phyloP scores from a whole-genome alignment of 1,140 invertebrate species.

The Drosophila novamexicana region DNA sequence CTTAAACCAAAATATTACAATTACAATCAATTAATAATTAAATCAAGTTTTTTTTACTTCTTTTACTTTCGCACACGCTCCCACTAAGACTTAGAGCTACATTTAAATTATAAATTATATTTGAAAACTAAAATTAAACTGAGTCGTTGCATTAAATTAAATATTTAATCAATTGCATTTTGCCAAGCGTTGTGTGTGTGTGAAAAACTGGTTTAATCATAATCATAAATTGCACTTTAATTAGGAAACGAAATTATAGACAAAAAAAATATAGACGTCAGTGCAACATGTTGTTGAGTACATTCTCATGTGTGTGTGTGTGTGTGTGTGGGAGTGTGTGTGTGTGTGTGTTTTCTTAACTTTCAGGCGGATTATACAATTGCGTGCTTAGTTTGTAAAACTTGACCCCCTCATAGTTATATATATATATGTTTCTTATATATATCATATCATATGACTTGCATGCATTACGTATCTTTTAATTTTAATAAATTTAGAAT shows the following conservation, averaged over 20 bases:
- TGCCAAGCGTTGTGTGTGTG: slow-evolving; percentile 12
- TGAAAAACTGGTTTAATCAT: slow-evolving; percentile 18
- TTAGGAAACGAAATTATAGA: slow-evolving; percentile 29
- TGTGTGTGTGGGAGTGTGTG: slow-evolving; percentile 28
- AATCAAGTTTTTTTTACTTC: slow-evolving; percentile 10
- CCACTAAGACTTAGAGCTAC: neutral
- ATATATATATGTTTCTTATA: slow-evolving; percentile 19
- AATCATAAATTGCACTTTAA: slow-evolving; percentile 66
- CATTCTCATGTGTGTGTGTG: slow-evolving; percentile 37
- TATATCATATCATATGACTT: slow-evolving; percentile 56
- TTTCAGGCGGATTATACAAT: slow-evolving; percentile 1
- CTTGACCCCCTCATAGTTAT: no score
- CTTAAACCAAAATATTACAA: neutral
- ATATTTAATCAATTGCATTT: slow-evolving; percentile 18
- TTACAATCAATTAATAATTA: slow-evolving; percentile 7
- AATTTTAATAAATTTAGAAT: slow-evolving; percentile 35
- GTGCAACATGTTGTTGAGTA: slow-evolving; percentile 54
- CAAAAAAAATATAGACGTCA: neutral
- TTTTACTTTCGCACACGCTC: neutral
- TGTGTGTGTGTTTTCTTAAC: slow-evolving; percentile 3
- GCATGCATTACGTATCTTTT: slow-evolving; percentile 73
- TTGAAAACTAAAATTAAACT: slow-evolving; percentile 27
- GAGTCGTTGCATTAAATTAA: slow-evolving; percentile 39
- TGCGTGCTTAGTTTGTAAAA: slow-evolving; percentile 5
- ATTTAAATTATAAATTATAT: slow-evolving; percentile 16